Evolutionary conservation across 1,140 invertebrate genomes (phyloP), one percentile per base, ranked within the genome.

Genomic region (Acyrthosiphon pisum): DNA sequence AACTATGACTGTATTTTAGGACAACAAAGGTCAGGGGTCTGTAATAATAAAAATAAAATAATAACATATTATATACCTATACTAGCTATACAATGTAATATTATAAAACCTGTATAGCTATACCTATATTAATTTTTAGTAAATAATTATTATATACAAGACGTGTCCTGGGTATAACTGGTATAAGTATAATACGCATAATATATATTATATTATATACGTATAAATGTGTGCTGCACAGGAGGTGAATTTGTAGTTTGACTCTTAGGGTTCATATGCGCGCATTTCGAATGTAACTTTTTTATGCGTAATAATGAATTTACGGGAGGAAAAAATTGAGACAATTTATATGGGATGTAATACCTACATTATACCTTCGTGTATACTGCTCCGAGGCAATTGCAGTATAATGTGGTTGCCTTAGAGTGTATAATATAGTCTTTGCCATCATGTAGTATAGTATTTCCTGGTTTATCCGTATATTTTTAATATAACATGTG

Each of bases 251-350:
- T 76, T 76, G 11, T n/a, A 30, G 60, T n/a, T n/a, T 76, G 60
- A 18, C 26, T 68, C 26, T 68, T 30, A 11, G 60, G 30, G 26
- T 68, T 26, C 30, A 30, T 68, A 30, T 14, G 18, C 30, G 30
- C 30, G 14, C n/a, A 14, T 68, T n/a, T n/a, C 6, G 60, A 76
- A 76, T 76, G n/a, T 14, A n/a, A 76, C 14, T 76, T 76, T 76
- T 76, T n/a, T 76, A 68, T n/a, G 14, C n/a, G n/a, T 76, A 76
- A 76, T 76, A 76, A 76, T 76, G 60, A 76, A 76, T 76, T 76
- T 76, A 76, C 11, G 6, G 14, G 60, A 6, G 20, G 2, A 76
- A n/a, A 76, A n/a, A 76, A 18, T 76, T n/a, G n/a, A 76, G n/a
- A n/a, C 3, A 76, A 76, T 76, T n/a, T 76, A 76, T 76, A 18